Evolutionary conservation across 2,113 vertebrate species (phyloP).

Genomic region (Tachycineta bicolor): DNA sequence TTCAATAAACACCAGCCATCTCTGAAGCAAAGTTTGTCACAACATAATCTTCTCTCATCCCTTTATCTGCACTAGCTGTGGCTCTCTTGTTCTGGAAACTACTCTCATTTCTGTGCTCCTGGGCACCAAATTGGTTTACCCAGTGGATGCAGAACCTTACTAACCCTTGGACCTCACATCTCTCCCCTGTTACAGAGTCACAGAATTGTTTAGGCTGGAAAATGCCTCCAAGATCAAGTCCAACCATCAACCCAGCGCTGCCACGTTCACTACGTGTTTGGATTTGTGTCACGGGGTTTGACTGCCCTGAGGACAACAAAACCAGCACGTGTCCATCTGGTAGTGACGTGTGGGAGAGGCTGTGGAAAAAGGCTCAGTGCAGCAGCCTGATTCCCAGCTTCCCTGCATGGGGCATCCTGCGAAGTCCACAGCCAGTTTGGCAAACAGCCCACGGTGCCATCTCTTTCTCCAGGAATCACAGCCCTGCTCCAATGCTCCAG

Average conservation of each 20-base stretch:
- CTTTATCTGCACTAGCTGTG: neutral
- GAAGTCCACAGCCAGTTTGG: rapidly evolving
- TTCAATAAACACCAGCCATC: neutral
- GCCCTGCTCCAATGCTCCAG: neutral
- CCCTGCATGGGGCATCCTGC: neutral
- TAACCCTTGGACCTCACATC: neutral
- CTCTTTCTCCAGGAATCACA: neutral
- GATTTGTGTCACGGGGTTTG: neutral
- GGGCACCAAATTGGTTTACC: neutral
- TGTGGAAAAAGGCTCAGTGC: rapidly evolving
- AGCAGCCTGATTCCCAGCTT: neutral
- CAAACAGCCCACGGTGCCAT: rapidly evolving
- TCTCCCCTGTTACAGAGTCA: neutral
- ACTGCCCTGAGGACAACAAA: neutral
- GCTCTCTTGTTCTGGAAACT: neutral
- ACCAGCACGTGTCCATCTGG: rapidly evolving
- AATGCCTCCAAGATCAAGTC: neutral
- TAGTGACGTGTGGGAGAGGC: neutral
- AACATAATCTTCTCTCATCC: neutral
- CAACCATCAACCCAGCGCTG: neutral
- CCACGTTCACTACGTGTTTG: neutral
- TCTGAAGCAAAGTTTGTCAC: neutral
- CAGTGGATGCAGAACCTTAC: neutral
- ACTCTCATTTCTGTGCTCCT: neutral
- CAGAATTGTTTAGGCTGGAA: neutral